Evolutionary conservation across 2,888 invertebrate genomes (phyloP).

Genomic region (Eumerus sabulonum): DNA sequence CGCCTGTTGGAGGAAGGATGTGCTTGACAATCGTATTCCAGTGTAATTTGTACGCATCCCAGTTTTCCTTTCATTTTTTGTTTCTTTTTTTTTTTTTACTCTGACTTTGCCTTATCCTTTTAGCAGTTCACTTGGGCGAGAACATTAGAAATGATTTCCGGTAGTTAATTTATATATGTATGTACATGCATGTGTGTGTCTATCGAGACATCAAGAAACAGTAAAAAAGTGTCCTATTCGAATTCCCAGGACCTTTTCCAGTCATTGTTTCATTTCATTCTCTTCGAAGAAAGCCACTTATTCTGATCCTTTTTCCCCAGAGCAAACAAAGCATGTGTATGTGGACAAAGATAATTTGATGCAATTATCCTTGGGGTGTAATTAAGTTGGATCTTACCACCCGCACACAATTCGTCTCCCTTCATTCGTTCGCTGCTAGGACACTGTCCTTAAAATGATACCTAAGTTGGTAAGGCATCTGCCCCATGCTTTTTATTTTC

Average conservation of each 20-base stretch:
- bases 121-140: conserved; percentile 60
- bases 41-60: conserved; percentile 46
- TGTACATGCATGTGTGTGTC: conserved; percentile 23
- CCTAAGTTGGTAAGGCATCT: conserved; percentile 17
- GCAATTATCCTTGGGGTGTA: conserved; percentile 68
- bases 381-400: conserved; percentile 59
- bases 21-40: conserved; percentile 51
- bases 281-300: conserved; percentile 51
- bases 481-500: background rate
- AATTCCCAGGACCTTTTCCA: conserved; percentile 26
- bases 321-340: conserved; percentile 59
- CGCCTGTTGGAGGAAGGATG: conserved; percentile 53
- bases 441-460: conserved; percentile 65
- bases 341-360: conserved; percentile 65
- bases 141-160: conserved; percentile 69
- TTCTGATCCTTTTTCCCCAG: conserved; percentile 55
- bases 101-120: conserved; percentile 12
- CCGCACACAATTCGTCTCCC: background rate
- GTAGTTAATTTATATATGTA: conserved; percentile 56
- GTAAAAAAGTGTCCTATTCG: background rate
- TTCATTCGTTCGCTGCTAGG: conserved; percentile 34
- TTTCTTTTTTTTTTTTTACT: too few species aligned
- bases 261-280: conserved; percentile 46
- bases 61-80: conserved; percentile 4
- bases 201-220: conserved; percentile 6